These are phyloP conservation scores for Corythoichthys intestinalis DNA, from an alignment of 2,113 vertebrate species.

Conservation along the genomic window DNA sequence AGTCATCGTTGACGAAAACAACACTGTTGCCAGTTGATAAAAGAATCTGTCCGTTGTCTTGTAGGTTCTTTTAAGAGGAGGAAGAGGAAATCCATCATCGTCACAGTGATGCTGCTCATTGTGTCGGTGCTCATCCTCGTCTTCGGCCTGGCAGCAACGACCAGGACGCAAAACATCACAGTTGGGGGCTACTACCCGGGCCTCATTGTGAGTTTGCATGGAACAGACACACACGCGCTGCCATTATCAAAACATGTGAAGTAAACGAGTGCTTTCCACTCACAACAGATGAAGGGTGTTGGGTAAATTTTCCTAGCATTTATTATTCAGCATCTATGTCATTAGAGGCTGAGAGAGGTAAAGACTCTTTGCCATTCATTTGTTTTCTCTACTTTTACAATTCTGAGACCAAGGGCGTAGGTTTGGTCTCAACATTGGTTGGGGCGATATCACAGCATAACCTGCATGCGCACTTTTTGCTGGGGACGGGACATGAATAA, in stretches of 20 bases:
- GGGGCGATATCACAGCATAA: too few species aligned
- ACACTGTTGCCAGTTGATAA: too few species aligned
- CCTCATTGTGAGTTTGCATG: conserved; percentile 87
- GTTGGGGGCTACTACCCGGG: conserved; percentile 98
- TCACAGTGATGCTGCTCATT: conserved; percentile 89
- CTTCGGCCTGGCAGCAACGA: conserved; percentile 92
- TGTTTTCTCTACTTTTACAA: conserved; percentile 30
- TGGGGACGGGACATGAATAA: too few species aligned
- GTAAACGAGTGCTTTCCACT: conserved; percentile 20
- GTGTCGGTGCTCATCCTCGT: conserved; percentile 93
- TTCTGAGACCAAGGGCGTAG: too few species aligned
- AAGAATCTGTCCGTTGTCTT: not conserved
- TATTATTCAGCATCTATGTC: conserved; percentile 60
- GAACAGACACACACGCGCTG: conserved; percentile 7
- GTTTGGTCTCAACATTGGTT: too few species aligned
- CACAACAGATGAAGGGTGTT: conserved; percentile 26
- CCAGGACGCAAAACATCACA: conserved; percentile 96
- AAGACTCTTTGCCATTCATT: conserved; percentile 33
- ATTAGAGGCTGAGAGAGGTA: conserved; percentile 45
- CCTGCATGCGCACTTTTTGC: too few species aligned
- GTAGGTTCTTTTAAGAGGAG: conserved; percentile 92
- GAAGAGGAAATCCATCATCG: conserved; percentile 93
- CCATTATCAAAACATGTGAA: conserved; percentile 18
- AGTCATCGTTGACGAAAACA: too few species aligned
- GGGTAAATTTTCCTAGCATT: conserved; percentile 42